A percentile compares a stretch with the other conserved stretches of the same genome.
phyloP scores from a whole-genome alignment of 37 sponge, comb jelly and placozoan species.

The Geodia barretti region DNA sequence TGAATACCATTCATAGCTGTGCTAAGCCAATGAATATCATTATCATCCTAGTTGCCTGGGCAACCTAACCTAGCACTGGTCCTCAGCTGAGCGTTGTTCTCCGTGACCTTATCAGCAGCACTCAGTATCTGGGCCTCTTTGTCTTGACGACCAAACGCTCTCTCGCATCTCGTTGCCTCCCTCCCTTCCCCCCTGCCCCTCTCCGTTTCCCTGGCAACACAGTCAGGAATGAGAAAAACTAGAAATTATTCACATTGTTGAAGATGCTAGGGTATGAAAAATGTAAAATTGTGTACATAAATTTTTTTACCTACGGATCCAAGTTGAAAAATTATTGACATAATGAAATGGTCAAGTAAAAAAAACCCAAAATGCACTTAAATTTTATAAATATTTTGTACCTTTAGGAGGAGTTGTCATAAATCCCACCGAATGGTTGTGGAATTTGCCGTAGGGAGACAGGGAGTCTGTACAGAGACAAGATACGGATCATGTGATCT shows the following conservation, averaged over 20 bases:
- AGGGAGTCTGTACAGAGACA: neutral
- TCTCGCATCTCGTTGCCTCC: neutral
- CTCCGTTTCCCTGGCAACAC: neutral
- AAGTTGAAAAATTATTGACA: too few relatives aligned
- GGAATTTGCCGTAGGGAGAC: neutral
- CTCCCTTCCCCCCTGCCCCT: neutral
- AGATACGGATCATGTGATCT: neutral
- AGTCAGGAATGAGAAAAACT: neutral
- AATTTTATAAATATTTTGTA: neutral
- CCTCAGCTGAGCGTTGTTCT: slow-evolving; percentile 25
- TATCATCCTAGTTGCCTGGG: too few relatives aligned
- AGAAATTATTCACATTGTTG: neutral
- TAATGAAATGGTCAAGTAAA: too few relatives aligned
- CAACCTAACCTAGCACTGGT: slow-evolving; percentile 15
- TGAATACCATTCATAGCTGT: too few relatives aligned
- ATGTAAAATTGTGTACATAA: too few relatives aligned
- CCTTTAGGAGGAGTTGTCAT: neutral
- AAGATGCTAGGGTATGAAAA: too few relatives aligned
- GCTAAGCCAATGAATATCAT: too few relatives aligned
- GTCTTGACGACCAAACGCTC: slow-evolving; percentile 26
- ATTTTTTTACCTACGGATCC: too few relatives aligned
- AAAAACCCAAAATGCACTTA: too few relatives aligned
- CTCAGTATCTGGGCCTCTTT: slow-evolving; percentile 16
- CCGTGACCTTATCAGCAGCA: slow-evolving; percentile 29
- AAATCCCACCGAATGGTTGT: neutral